Evolutionary conservation across 2,888 invertebrate genomes (phyloP).

Genomic region (Leucozona laternaria): DNA sequence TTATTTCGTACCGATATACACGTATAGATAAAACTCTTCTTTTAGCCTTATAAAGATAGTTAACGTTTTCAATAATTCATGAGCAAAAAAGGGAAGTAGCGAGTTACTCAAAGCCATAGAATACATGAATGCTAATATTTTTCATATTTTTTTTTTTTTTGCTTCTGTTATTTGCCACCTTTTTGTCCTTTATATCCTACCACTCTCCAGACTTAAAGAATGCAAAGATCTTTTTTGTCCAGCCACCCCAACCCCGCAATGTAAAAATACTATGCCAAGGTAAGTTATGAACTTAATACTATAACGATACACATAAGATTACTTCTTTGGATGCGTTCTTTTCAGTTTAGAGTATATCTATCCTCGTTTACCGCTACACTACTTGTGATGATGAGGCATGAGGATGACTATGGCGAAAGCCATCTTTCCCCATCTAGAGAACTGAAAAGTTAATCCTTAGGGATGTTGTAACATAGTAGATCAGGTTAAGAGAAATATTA

Average conservation of each 20-base stretch:
- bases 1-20: constrained; percentile 3
- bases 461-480: constrained; percentile 16
- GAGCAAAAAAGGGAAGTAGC: constrained; percentile 25
- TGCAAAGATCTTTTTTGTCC: constrained; percentile 26
- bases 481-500: constrained; percentile 22
- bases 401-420: constrained; percentile 49
- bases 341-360: constrained; percentile 31
- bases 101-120: constrained; percentile 68
- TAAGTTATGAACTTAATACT: constrained; percentile 63
- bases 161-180: constrained; percentile 24
- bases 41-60: constrained; percentile 51
- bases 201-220: constrained; percentile 17
- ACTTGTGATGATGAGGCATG: constrained; percentile 60
- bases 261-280: constrained; percentile 9
- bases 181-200: neutral
- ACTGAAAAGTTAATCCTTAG: constrained; percentile 67
- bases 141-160: constrained; percentile 7
- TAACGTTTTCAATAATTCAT: constrained; percentile 73
- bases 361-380: constrained; percentile 51
- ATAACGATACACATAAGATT: constrained; percentile 61
- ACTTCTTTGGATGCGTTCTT: constrained; percentile 53
- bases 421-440: constrained; percentile 8
- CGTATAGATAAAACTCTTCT: neutral
- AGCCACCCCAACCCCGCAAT: neutral
- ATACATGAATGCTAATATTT: constrained; percentile 73